Evolutionary conservation across 2,888 invertebrate genomes (phyloP), one percentile per base, ranked within the genome.

Genomic region (Imbricaverruca yamaguchii): DNA sequence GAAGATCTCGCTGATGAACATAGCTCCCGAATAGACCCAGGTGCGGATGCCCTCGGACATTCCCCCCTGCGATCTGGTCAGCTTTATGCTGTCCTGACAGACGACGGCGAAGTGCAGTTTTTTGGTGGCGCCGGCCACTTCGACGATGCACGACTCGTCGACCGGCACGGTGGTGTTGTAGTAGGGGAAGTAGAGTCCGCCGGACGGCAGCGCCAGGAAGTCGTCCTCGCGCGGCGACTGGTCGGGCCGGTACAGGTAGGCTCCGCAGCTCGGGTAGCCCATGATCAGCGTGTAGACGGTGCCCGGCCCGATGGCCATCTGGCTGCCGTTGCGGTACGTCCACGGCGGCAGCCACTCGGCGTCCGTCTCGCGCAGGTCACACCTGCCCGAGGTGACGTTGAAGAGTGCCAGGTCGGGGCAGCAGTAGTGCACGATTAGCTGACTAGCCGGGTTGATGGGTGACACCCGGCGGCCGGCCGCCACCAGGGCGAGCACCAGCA

Each of bases 291-390:
- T 78, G 78, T 78, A 78, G 21, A 78, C 57, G 57, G 78, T 78
- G 56, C 78, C 78, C 8, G 57, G 56, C 13, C 78, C 78, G 56
- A 78, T 56, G 57, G 56, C 23, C 78, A 78, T 56, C 21, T 23
- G 56, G 56, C 56, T 78, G 56, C 78, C 78, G 78, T 78, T 78
- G 57, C 78, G 78, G 78, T 78, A 57, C 56, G 78, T 78, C 78
- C 78, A 78, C 12, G 78, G 78, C 57, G 78, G 78, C 78, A 78
- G n/a, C 78, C 78, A 78, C 56, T 78, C 57, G 78, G 57, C 78
- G 57, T 78, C 78, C 23, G 78, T 78, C 56, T 57, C 57, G 6
- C 57, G 78, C 23, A 25, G 15, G 57, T 78, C 78, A 57, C 78
- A 78, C n/a, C 57, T 57, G 12, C 78, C 78, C 12, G 78, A 56